Evolutionary conservation across 2,113 vertebrate genomes (phyloP).

Genomic region (Hemiscyllium ocellatum): DNA sequence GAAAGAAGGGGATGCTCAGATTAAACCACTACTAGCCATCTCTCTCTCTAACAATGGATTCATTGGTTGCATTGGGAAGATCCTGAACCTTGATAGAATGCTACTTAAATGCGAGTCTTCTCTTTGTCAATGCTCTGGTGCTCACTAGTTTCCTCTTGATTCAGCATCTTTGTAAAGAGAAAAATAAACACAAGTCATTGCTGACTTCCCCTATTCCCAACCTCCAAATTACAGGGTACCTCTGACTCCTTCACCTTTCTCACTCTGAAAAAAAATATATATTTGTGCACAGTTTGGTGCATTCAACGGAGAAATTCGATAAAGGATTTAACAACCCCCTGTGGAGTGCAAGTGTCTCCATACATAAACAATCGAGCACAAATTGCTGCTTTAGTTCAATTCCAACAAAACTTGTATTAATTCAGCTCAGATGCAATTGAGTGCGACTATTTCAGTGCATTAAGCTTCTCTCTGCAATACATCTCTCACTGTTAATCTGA

Average conservation of each 20-base stretch:
- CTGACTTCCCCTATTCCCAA: background rate
- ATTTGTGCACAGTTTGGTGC: background rate
- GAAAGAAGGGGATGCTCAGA: too few relatives aligned
- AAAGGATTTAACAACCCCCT: background rate
- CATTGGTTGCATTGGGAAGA: too few relatives aligned
- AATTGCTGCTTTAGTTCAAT: slow-evolving; percentile 24
- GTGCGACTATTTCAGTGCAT: background rate
- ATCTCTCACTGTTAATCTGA: slow-evolving; percentile 6
- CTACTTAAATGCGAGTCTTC: background rate
- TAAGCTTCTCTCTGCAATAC: background rate
- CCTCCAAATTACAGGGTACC: background rate
- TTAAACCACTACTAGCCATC: too few relatives aligned
- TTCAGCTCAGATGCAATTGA: background rate
- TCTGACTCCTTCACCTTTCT: background rate
- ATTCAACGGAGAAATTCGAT: background rate
- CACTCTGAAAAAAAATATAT: background rate
- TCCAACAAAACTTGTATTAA: background rate
- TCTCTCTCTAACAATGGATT: too few relatives aligned
- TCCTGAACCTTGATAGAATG: too few relatives aligned
- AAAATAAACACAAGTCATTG: background rate
- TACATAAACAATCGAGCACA: background rate
- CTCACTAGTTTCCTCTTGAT: background rate
- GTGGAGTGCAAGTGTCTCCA: background rate
- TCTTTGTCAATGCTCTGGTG: background rate
- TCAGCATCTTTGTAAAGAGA: background rate